phyloP scores from a whole-genome alignment of 2,113 vertebrate genomes.

The Pelvicachromis taeniatus region DNA sequence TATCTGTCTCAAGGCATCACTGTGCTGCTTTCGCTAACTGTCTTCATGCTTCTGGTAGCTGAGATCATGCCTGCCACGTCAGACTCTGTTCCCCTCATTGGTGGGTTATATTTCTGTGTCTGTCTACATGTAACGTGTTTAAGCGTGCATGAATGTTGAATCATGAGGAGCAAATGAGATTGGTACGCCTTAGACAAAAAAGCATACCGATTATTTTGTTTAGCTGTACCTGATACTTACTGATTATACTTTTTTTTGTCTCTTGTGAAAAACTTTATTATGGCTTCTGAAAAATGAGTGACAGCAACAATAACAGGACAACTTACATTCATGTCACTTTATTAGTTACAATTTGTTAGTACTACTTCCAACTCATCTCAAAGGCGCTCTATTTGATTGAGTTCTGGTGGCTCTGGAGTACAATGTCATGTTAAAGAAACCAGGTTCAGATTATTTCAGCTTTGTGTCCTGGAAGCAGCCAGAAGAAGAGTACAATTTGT shows the following conservation, averaged over 20 bases:
- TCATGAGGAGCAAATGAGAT: neutral
- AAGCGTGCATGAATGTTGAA: neutral
- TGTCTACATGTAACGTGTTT: neutral
- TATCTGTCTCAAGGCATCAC: constrained; percentile 77
- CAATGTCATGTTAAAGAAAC: neutral
- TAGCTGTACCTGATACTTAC: neutral
- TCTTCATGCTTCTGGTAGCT: constrained; percentile 88
- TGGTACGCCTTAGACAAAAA: neutral
- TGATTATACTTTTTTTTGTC: neutral
- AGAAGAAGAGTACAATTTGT: neutral
- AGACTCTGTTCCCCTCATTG: constrained; percentile 85
- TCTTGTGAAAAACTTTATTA: neutral
- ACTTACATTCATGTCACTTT: neutral
- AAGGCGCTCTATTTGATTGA: neutral
- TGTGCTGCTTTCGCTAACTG: constrained; percentile 83
- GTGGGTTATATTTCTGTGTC: constrained; percentile 61
- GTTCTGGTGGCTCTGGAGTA: neutral
- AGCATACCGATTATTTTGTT: neutral
- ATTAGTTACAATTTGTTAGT: neutral
- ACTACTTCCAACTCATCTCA: neutral
- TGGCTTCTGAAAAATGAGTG: neutral
- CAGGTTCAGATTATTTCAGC: neutral
- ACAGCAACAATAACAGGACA: neutral
- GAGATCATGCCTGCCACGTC: constrained; percentile 90
- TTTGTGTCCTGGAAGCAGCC: neutral